These are phyloP conservation scores for Crotalus horridus DNA, from an alignment of 2,113 vertebrate genomes.

Conservation along the genomic window DNA sequence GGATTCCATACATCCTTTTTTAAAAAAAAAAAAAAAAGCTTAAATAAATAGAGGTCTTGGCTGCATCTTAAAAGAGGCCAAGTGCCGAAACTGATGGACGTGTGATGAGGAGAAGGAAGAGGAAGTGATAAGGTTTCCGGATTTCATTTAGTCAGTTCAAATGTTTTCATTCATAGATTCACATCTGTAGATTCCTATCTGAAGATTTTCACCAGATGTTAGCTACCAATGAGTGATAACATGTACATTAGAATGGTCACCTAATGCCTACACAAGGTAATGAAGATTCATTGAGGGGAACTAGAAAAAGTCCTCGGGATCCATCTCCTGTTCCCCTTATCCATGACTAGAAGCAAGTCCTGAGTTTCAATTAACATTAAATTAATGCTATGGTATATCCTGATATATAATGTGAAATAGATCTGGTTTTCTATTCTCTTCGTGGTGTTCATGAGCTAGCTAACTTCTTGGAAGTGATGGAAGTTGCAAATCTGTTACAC, in stretches of 20 bases:
- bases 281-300: neutral
- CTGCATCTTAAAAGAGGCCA: conserved; percentile 10
- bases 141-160: neutral
- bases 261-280: neutral
- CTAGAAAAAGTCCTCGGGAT: neutral
- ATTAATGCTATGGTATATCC: neutral
- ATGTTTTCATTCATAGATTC: neutral
- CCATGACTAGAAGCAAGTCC: neutral
- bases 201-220: neutral
- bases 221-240: neutral
- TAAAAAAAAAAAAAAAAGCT: neutral
- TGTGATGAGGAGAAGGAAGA: conserved; percentile 4
- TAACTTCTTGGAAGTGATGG: neutral
- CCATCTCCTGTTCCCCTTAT: neutral
- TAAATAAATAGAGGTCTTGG: conserved; percentile 1
- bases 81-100: conserved; percentile 13
- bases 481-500: neutral
- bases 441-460: neutral
- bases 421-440: neutral
- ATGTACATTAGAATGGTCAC: neutral
- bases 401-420: neutral
- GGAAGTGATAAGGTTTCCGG: neutral
- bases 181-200: neutral
- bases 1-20: conserved; percentile 32
- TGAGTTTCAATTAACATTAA: neutral